Evolutionary conservation across 2,888 invertebrate genomes (phyloP).

Genomic region (Drosophila borborema): DNA sequence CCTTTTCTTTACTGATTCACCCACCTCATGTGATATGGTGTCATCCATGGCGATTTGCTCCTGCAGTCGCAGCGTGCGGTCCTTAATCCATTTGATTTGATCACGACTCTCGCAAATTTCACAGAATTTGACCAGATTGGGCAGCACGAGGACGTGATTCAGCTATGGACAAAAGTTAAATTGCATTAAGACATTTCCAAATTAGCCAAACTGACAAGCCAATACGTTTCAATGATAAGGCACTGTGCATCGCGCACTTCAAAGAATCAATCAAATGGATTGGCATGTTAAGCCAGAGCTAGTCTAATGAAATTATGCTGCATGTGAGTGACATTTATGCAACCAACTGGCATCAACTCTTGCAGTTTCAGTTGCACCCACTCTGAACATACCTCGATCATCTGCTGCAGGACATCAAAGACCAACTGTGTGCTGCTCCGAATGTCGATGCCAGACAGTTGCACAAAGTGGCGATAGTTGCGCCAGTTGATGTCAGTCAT

Average conservation of each 20-base stretch:
- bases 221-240: constrained; percentile 42
- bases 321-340: constrained; percentile 27
- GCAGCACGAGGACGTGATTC: constrained; percentile 87
- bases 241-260: constrained; percentile 14
- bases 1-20: constrained; percentile 2
- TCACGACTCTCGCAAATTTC: constrained; percentile 91
- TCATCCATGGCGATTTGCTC: constrained; percentile 90
- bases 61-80: constrained; percentile 89
- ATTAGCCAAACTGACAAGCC: constrained; percentile 39
- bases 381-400: constrained; percentile 85
- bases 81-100: constrained; percentile 93
- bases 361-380: background rate
- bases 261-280: constrained; percentile 40
- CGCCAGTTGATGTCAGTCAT: constrained; percentile 75
- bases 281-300: constrained; percentile 33
- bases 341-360: background rate
- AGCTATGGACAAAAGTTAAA: constrained; percentile 65
- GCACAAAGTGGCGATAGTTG: constrained; percentile 83
- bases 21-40: constrained; percentile 89
- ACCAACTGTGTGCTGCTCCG: constrained; percentile 97
- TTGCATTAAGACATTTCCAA: constrained; percentile 38
- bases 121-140: constrained; percentile 90
- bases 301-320: constrained; percentile 56
- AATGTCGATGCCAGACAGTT: constrained; percentile 91
- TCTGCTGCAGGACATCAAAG: constrained; percentile 94